phyloP scores from a whole-genome alignment of 2,797 vertebrate genomes.

The Todus mexicanus region DNA sequence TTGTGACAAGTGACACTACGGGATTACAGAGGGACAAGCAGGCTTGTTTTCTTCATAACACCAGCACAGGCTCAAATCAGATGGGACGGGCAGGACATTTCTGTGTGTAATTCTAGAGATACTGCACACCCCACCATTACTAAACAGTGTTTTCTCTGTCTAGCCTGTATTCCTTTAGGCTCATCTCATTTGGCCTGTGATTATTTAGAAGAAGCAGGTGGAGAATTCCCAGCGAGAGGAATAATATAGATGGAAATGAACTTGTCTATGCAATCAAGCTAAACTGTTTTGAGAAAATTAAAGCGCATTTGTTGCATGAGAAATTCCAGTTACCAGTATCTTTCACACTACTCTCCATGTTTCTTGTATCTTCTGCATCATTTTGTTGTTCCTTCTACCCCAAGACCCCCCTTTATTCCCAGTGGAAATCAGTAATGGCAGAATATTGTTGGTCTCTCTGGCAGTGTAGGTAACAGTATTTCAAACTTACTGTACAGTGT shows the following conservation, averaged over 20 bases:
- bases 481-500: not conserved
- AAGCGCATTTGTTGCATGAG: not conserved
- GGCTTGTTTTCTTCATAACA: not conserved
- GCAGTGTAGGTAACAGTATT: not conserved
- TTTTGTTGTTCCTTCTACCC: not conserved
- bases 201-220: slow-evolving; percentile 25
- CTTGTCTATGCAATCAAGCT: not conserved
- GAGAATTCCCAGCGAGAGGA: slow-evolving; percentile 1
- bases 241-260: slow-evolving; percentile 23
- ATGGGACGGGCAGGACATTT: not conserved
- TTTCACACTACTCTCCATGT: not conserved
- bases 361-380: not conserved
- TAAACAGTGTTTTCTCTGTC: not conserved
- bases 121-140: not conserved
- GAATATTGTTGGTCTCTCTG: not conserved
- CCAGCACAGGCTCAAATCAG: not conserved
- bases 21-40: not conserved
- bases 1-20: not conserved
- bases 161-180: not conserved
- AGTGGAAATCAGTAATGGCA: not conserved
- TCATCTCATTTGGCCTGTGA: not conserved
- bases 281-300: not conserved
- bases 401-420: not conserved
- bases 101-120: not conserved
- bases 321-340: not conserved